Conservation (phyloP, 2,888 invertebrate genomes). For the Eristalinus aeneus region DNA sequence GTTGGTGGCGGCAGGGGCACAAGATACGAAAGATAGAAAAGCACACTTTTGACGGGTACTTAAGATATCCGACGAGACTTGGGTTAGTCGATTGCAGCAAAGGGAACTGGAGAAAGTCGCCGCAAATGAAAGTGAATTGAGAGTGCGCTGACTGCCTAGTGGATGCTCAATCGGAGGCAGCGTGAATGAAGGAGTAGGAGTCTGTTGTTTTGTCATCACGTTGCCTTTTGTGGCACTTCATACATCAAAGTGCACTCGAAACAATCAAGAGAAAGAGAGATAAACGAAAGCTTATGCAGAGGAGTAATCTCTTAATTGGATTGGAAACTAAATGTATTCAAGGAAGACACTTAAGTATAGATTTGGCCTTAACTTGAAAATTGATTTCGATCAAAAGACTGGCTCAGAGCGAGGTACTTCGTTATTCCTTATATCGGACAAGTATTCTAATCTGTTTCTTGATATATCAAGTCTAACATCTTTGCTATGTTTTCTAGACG, state of each 20-base stretch:
- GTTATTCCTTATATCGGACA: background rate
- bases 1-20: background rate
- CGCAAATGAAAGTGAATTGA: conserved; percentile 58
- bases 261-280: background rate
- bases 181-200: background rate
- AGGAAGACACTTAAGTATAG: too few species aligned
- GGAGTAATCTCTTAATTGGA: background rate
- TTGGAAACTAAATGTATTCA: too few species aligned
- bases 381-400: background rate
- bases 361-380: too few species aligned
- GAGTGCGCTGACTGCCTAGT: background rate
- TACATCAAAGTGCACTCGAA: background rate
- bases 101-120: background rate
- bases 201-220: background rate
- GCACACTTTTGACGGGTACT: conserved; percentile 18
- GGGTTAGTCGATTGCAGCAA: conserved; percentile 13
- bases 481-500: background rate
- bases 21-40: background rate
- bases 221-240: background rate
- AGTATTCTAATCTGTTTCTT: background rate
- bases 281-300: background rate
- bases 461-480: background rate
- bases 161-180: background rate
- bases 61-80: conserved; percentile 12
- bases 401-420: background rate